Conservation (phyloP, 2,113 vertebrate genomes). For the Pica pica region DNA sequence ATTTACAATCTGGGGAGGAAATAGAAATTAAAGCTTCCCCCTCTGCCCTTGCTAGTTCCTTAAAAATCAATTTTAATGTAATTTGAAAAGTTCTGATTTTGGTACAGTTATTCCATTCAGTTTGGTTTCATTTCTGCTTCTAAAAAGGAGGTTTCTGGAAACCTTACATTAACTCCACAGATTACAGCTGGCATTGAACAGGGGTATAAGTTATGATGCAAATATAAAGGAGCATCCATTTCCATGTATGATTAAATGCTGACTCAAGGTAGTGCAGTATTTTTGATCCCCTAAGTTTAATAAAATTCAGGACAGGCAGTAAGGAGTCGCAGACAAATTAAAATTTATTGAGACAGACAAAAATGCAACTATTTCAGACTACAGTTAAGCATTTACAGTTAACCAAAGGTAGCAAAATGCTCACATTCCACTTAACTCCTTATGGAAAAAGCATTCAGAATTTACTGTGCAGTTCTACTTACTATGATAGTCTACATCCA, state of each 20-base stretch:
- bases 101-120: neutral
- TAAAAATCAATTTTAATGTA: neutral
- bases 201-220: neutral
- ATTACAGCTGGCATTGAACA: neutral
- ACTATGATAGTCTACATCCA: conserved; percentile 68
- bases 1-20: neutral
- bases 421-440: conserved; percentile 78
- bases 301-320: conserved; percentile 16
- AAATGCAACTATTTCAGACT: conserved; percentile 77
- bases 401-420: conserved; percentile 72
- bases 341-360: conserved; percentile 83
- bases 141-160: neutral
- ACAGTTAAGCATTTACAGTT: conserved; percentile 75
- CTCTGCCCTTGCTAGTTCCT: neutral
- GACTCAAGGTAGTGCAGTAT: neutral
- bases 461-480: conserved; percentile 71
- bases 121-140: neutral
- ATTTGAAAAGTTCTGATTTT: neutral
- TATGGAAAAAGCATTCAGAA: conserved; percentile 77
- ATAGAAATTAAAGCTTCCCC: neutral
- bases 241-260: neutral
- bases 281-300: neutral
- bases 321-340: conserved; percentile 72
- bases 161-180: neutral
- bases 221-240: neutral